Base-by-base conservation (phyloP, 92 coral and sea anemone genomes). In the Porites evermanni region DNA sequence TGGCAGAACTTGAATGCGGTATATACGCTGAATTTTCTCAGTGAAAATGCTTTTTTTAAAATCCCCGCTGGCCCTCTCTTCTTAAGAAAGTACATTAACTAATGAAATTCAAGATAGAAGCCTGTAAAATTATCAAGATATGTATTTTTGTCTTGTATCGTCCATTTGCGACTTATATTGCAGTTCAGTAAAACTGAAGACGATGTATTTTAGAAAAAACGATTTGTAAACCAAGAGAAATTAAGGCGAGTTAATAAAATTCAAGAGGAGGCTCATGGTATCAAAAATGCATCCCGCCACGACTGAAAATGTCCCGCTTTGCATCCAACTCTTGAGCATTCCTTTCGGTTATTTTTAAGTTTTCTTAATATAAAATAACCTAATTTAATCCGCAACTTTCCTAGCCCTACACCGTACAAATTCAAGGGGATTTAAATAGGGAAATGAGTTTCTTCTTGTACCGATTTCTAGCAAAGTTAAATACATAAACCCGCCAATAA, bases 51-150 rank as follows among this genome's bases (percentile, higher is more conserved):
- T 52, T 65, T 21, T 83, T 83, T 61, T 73, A 38, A 38, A 29
- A 29, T 29, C 0, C 6, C 0, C 79, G 26, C 71, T 63, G 7
- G 32, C 20, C 50, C 52, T 26, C 29, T 64, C 53, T 65, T 44
- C 29, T 17, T 23, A 61, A 64, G 69, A 74, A 53, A 74, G 44
- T 38, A 38, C 47, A 38, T 38, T 38, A 83, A 65, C 84, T 80
- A 78, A 60, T 82, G 86, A 71, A 82, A 82, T 82, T 71, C 72
- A 82, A 71, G 86, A 82, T 32, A 82, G 38, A 82, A 72, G 61
- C 60, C 69, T 71, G 78, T 82, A 56, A 82, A 38, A 29, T 9
- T 26, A 38, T 58, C 20, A 71, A 73, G 60, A 82, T 44, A 71
- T 38, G 47, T 38, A 38, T 38, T 38, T 50, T 60, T 82, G 59